These are phyloP conservation scores for Himalopsyche japonica DNA, from an alignment of 2,888 invertebrate genomes.

Conservation along the genomic window DNA sequence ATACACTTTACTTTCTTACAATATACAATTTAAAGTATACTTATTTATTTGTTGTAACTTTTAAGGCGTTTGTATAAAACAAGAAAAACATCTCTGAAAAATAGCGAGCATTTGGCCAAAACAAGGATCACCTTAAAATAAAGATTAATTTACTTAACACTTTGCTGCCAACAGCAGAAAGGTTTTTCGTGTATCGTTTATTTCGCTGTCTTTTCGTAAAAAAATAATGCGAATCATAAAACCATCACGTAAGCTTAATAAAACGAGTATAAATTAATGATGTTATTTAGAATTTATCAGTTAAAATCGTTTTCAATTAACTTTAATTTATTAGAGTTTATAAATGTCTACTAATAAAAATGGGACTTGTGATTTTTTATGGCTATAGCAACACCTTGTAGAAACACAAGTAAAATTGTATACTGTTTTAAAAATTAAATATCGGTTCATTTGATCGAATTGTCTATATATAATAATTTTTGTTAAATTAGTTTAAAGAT, in stretches of 20 bases:
- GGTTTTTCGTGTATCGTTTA: not conserved
- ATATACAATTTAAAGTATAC: not conserved
- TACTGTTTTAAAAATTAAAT: too few species aligned
- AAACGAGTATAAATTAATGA: not conserved
- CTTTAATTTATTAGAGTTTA: not conserved
- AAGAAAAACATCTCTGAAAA: not conserved
- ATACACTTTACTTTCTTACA: too few species aligned
- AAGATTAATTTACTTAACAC: not conserved
- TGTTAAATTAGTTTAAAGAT: too few species aligned
- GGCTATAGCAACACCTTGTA: too few species aligned
- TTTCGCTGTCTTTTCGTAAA: not conserved
- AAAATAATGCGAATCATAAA: not conserved
- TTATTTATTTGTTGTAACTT: not conserved
- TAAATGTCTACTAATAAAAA: too few species aligned
- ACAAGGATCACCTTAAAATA: not conserved
- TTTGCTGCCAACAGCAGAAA: not conserved
- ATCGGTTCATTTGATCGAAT: too few species aligned
- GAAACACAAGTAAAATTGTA: too few species aligned
- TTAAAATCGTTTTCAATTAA: not conserved
- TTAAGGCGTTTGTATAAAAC: not conserved
- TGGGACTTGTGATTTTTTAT: too few species aligned
- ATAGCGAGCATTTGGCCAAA: not conserved
- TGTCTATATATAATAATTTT: too few species aligned
- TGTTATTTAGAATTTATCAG: not conserved
- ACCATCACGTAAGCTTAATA: not conserved